A percentile compares a stretch with the other conserved stretches of the same genome.
phyloP scores from a whole-genome alignment of 2,888 invertebrate species.

The Drosophila suboccidentalis region DNA sequence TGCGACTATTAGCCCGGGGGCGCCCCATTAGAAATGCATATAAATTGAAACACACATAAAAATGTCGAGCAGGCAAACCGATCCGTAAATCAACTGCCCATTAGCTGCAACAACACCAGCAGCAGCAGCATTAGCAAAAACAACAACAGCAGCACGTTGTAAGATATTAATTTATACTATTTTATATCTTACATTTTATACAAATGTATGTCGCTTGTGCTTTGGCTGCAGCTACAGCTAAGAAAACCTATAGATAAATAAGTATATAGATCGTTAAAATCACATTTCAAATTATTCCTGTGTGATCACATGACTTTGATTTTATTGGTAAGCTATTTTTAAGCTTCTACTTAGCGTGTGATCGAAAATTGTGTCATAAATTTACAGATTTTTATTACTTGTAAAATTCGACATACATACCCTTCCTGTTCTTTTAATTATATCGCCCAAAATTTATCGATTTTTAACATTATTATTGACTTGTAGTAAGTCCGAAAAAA shows the following conservation, averaged over 20 bases:
- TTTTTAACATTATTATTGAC: neutral
- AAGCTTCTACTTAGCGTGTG: neutral
- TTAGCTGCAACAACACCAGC: constrained; percentile 51
- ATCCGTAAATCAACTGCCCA: constrained; percentile 72
- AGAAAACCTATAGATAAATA: constrained; percentile 30
- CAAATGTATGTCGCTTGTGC: constrained; percentile 20
- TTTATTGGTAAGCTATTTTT: constrained; percentile 35
- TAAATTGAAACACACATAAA: constrained; percentile 69
- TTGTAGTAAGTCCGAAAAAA: neutral
- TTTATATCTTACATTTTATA: constrained; percentile 29
- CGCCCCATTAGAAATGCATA: constrained; percentile 72
- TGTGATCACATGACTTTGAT: constrained; percentile 27
- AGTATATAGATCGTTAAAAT: constrained; percentile 52
- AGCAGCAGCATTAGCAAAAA: constrained; percentile 29
- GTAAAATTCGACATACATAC: neutral
- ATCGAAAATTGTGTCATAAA: constrained; percentile 14
- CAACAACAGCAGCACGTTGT: constrained; percentile 33
- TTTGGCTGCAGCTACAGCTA: constrained; percentile 28
- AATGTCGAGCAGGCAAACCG: constrained; percentile 58
- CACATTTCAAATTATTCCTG: constrained; percentile 27
- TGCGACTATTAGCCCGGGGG: constrained; percentile 38
- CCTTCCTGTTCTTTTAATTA: neutral
- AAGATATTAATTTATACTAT: constrained; percentile 53
- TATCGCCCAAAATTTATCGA: neutral
- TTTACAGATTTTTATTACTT: constrained; percentile 18